These are phyloP conservation scores for Nematolebias whitei DNA, from an alignment of 2,113 vertebrate genomes.

Conservation along the genomic window DNA sequence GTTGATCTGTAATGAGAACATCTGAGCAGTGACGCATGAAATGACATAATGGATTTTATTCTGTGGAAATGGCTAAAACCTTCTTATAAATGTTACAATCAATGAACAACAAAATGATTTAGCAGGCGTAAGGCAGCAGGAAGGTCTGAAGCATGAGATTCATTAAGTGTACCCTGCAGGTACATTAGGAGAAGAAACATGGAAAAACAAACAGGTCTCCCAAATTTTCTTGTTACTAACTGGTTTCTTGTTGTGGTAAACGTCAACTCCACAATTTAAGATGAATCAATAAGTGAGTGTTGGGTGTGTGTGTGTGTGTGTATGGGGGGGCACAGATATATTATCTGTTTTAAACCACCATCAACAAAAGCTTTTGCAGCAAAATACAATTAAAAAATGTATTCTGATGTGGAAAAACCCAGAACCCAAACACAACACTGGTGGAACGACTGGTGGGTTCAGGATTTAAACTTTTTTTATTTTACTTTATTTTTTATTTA, in stretches of 20 bases:
- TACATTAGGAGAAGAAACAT: background rate
- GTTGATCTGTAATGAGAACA: background rate
- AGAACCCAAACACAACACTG: no score
- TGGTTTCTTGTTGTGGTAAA: background rate
- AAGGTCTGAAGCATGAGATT: slow-evolving; percentile 4
- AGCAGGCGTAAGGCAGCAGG: slow-evolving; percentile 4
- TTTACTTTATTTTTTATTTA: no score
- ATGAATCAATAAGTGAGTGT: background rate
- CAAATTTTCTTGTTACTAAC: background rate
- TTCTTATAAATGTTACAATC: slow-evolving; percentile 2
- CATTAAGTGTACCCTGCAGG: background rate
- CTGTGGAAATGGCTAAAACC: background rate
- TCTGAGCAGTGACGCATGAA: slow-evolving; percentile 11
- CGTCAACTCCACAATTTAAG: background rate
- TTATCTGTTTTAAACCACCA: no score
- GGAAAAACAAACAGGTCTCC: background rate
- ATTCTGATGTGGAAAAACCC: no score
- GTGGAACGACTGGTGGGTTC: no score
- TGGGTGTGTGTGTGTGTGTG: no score
- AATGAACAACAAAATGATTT: slow-evolving; percentile 12
- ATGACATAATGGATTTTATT: slow-evolving; percentile 4
- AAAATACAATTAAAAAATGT: no score
- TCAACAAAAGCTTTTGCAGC: no score
- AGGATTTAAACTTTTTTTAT: no score
- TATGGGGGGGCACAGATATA: no score